Evolutionary conservation across 1,140 invertebrate species (phyloP).

Genomic region (Whitmania pigra): DNA sequence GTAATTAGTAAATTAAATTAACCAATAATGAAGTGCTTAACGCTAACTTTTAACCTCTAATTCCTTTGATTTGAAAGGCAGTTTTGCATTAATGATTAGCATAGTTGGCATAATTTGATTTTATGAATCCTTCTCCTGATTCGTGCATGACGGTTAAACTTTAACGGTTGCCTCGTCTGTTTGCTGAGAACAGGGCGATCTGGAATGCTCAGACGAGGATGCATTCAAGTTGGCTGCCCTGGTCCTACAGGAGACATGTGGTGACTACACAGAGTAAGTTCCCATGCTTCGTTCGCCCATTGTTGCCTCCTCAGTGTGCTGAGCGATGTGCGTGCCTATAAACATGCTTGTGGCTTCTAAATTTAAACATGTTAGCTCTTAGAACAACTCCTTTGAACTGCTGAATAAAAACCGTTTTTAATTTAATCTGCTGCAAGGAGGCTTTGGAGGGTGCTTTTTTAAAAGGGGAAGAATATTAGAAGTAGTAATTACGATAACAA

Average conservation of each 20-base stretch:
- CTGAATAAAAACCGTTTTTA: background rate
- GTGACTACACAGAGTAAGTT: conserved; percentile 46
- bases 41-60: too few relatives aligned
- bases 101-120: background rate
- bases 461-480: background rate
- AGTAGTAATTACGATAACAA: background rate
- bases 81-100: background rate
- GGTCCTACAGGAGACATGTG: conserved; percentile 46
- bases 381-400: background rate
- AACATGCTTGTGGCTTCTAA: too few relatives aligned
- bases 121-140: background rate
- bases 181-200: conserved; percentile 39
- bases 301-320: background rate
- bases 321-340: background rate
- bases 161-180: background rate
- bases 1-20: too few relatives aligned
- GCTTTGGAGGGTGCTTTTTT: background rate
- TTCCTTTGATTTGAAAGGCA: background rate
- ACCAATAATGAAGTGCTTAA: too few relatives aligned
- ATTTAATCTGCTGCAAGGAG: background rate
- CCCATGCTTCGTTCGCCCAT: background rate
- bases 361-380: too few relatives aligned
- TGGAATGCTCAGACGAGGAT: conserved; percentile 47
- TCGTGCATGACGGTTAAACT: background rate
- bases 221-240: conserved; percentile 48